Evolutionary conservation across 2,888 invertebrate species (phyloP), one percentile per base, ranked within the genome.

Genomic region (Scaptomyza parva): DNA sequence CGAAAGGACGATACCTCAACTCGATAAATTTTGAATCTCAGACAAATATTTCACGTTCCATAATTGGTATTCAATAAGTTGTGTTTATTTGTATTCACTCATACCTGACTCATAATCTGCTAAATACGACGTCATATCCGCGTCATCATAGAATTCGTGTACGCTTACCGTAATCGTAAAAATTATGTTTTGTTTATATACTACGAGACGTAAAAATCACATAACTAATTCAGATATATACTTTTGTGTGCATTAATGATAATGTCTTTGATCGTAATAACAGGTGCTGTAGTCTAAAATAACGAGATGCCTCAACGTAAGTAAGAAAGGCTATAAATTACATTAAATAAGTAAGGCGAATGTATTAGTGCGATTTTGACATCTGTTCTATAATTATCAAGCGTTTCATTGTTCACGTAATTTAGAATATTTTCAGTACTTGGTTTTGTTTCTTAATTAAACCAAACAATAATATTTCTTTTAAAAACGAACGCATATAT

Each of bases 141-240:
- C 22, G 59, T 45, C 70, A 64, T 75, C 70, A 73, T 60, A 47
- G 22, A 39, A 11, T 22, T 41, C 50, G 20, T 33, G 48, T 17
- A 17, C 9, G 22, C 43, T 28, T n/a, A 12, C 28, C 12, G 26
- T 30, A 9, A 30, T 11, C 51, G 20, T 28, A 24, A 30, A 28
- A 51, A 54, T 60, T 51, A 75, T 57, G 64, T 39, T 57, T 20
- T 69, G 70, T 72, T 72, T 70, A 70, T 64, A 64, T 35, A 40
- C 6, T 8, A 18, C 17, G 22, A 24, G 45, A 9, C 26, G 45
- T 30, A 12, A 12, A 47, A 24, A 61, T 41, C 63, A 41, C 26
- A 35, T 48, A 26, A 62, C 41, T 62, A 61, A 62, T 28, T 47
- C 28, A 35, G 18, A 41, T 24, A 30, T 57, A 33, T n/a, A 8